Conservation (phyloP, 2,888 invertebrate species). For the Boloria selene region DNA sequence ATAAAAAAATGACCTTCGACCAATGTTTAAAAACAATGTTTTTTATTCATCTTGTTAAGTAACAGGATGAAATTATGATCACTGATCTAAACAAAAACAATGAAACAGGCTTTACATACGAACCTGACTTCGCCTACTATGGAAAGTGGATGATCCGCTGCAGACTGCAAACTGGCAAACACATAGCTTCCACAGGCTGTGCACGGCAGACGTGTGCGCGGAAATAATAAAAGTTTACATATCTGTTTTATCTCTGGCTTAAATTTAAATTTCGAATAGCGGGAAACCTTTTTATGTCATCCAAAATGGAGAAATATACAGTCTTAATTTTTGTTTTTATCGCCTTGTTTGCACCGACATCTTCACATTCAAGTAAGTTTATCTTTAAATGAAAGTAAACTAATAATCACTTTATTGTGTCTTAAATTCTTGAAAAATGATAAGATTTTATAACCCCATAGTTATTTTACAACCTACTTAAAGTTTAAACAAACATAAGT, state of each 20-base stretch:
- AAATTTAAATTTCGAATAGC: slow-evolving; percentile 33
- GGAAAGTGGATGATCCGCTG: slow-evolving; percentile 54
- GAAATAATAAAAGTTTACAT: slow-evolving; percentile 30
- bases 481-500: too few species aligned
- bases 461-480: too few species aligned
- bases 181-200: slow-evolving; percentile 65
- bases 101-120: slow-evolving; percentile 36
- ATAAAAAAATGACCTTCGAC: too few species aligned
- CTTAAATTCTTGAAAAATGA: slow-evolving; percentile 20
- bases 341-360: slow-evolving; percentile 58
- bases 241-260: slow-evolving; percentile 25
- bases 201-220: slow-evolving; percentile 58
- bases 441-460: neutral
- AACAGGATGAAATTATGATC: neutral
- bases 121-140: slow-evolving; percentile 50
- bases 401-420: slow-evolving; percentile 46
- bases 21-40: too few species aligned
- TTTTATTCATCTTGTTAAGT: too few species aligned
- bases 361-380: slow-evolving; percentile 72
- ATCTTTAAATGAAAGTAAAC: slow-evolving; percentile 66
- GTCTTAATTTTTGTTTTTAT: slow-evolving; percentile 61
- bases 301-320: slow-evolving; percentile 61
- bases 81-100: slow-evolving; percentile 12
- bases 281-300: slow-evolving; percentile 28
- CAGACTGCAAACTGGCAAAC: slow-evolving; percentile 44